These are phyloP conservation scores for Artibeus lituratus DNA, from an alignment of 2,797 vertebrate species.

Conservation along the genomic window DNA sequence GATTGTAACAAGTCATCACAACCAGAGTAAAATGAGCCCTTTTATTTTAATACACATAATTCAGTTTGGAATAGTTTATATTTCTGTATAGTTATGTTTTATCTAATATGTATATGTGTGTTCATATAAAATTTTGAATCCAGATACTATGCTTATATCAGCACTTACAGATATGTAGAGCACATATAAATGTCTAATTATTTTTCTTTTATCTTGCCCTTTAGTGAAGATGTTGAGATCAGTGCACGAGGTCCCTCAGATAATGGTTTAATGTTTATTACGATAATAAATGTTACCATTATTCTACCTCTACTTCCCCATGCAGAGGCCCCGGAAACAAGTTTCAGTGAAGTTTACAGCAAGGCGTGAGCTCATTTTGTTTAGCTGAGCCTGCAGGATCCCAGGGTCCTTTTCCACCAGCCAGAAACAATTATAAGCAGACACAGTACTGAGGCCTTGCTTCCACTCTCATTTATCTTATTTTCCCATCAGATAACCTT, in stretches of 20 bases:
- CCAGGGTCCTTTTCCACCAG: slow-evolving; percentile 48
- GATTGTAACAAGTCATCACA: not conserved
- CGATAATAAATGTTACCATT: slow-evolving; percentile 10
- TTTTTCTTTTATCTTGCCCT: slow-evolving; percentile 20
- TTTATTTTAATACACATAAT: not conserved
- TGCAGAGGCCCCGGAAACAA: not conserved
- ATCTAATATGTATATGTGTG: not conserved
- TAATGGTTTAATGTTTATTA: slow-evolving; percentile 14
- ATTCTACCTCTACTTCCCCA: not conserved
- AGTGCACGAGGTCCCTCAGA: not conserved
- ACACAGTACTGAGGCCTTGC: slow-evolving; percentile 74
- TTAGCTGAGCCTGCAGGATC: slow-evolving; percentile 39
- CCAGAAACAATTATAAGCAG: slow-evolving; percentile 71
- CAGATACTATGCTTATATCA: not conserved
- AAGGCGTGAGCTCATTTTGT: slow-evolving; percentile 15
- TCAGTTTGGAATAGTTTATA: not conserved
- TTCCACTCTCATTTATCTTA: slow-evolving; percentile 78
- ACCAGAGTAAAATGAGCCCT: not conserved
- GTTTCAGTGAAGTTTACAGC: not conserved
- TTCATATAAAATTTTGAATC: not conserved
- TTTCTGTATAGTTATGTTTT: not conserved
- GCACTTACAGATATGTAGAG: not conserved
- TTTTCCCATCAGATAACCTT: slow-evolving; percentile 81
- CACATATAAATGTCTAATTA: not conserved
- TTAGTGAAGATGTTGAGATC: not conserved